phyloP scores from a whole-genome alignment of 2,113 vertebrate species.

The Harpagus bidentatus region DNA sequence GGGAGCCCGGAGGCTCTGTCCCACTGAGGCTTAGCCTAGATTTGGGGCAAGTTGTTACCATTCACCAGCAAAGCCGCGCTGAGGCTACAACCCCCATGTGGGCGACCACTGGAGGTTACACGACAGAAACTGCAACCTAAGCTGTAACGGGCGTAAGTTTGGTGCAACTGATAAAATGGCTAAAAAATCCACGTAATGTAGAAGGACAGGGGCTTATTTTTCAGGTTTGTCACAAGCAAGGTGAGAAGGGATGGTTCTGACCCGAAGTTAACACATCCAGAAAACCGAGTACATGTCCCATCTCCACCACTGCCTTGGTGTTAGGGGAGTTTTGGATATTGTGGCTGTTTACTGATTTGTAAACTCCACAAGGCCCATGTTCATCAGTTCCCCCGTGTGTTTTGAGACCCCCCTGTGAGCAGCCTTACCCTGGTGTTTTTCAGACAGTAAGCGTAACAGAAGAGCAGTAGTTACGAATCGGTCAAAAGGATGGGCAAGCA shows the following conservation, averaged over 20 bases:
- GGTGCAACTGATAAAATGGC: neutral
- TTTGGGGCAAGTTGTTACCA: neutral
- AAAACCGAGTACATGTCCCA: neutral
- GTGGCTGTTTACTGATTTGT: neutral
- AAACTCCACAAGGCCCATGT: fast-evolving
- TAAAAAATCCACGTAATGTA: neutral
- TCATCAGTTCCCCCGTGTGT: neutral
- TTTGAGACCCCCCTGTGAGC: neutral
- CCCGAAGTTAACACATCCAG: neutral
- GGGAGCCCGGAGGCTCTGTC: neutral
- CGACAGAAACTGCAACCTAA: neutral
- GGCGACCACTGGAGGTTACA: neutral
- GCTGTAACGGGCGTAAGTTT: fast-evolving
- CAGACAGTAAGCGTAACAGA: neutral
- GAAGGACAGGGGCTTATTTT: neutral
- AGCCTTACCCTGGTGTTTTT: neutral
- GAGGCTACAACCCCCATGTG: fast-evolving
- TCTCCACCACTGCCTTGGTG: neutral
- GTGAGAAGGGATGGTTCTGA: neutral
- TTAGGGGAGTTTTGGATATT: neutral
- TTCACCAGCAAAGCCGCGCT: neutral
- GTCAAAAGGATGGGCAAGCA: neutral
- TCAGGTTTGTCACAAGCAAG: neutral
- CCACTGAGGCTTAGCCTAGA: neutral
- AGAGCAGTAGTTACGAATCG: neutral